phyloP scores from a whole-genome alignment of 2,797 vertebrate species.

The Ctenosaura bakeri region DNA sequence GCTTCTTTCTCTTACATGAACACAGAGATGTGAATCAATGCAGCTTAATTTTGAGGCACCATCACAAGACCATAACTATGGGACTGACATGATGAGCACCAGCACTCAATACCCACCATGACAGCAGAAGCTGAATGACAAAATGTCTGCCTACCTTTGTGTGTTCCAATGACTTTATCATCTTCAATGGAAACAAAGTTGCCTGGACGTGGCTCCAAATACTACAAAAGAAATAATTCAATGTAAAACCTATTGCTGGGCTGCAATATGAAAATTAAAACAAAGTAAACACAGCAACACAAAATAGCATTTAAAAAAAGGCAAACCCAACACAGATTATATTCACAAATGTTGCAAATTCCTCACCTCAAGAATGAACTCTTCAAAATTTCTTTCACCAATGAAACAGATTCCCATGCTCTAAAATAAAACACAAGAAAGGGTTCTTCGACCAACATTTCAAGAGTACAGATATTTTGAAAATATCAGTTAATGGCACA shows the following conservation, averaged over 20 bases:
- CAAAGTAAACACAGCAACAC: background rate
- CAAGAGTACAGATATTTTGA: background rate
- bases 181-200: slow-evolving; percentile 94
- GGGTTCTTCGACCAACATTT: background rate
- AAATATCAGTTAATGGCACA: background rate
- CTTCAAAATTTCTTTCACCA: slow-evolving; percentile 92
- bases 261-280: background rate
- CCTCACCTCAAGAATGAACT: slow-evolving; percentile 93
- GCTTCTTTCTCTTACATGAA: background rate
- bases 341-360: background rate
- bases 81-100: background rate
- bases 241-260: slow-evolving; percentile 32
- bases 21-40: background rate
- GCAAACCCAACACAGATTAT: background rate
- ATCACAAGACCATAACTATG: background rate
- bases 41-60: background rate
- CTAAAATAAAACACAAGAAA: slow-evolving; percentile 67
- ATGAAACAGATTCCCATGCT: slow-evolving; percentile 99
- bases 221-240: slow-evolving; percentile 77
- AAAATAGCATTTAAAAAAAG: background rate
- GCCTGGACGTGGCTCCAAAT: slow-evolving; percentile 91
- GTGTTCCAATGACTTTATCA: slow-evolving; percentile 87
- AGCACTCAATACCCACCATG: background rate
- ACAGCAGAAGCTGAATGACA: background rate
- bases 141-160: slow-evolving; percentile 85